Base-by-base conservation (phyloP, 2,888 invertebrate species). In the Drosophila anceps region DNA sequence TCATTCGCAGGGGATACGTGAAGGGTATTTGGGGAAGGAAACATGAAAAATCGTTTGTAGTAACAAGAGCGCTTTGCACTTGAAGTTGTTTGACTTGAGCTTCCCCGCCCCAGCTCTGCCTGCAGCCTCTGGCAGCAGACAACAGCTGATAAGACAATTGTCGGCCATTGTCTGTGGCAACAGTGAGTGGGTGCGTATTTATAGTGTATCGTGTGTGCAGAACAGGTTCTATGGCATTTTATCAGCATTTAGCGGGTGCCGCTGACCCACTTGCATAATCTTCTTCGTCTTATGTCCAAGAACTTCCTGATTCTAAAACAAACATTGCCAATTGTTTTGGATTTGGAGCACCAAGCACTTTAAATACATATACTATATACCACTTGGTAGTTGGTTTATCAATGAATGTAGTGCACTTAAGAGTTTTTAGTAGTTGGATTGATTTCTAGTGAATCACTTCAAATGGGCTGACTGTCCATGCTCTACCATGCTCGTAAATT, bases 1-100 rank as follows among this genome's bases (percentile, higher is more conserved):
- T 76, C 64, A 44, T 31, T 13, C 27, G 48, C 24, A 37, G 41
- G 48, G 39, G 41, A n/a, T 24, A 24, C 24, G 13, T 18, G 24
- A 43, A 24, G 43, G 18, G 46, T 15, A 4, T 43, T 29, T 20
- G 31, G 66, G 31, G 6, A 60, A 9, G 29, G 50, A 33, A 73
- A 85, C 84, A 84, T 84, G 87, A 63, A 88, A 88, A 86, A 81
- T 73, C 81, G 79, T 70, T 88, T 76, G 84, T 76, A 74, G 63
- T 75, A 74, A 83, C 87, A 84, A 88, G 76, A 84, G 76, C 76
- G 70, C 37, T 66, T 64, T 84, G 89, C 84, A 77, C 89, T 88
- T 88, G 84, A 71, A 62, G 68, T 65, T 79, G 63, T 55, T 67
- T 63, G 41, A 67, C 59, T 68, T 55, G 54, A 50, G 63, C 51